These are phyloP conservation scores for Dromius quadrimaculatus DNA, from an alignment of 2,888 invertebrate genomes.

Conservation along the genomic window DNA sequence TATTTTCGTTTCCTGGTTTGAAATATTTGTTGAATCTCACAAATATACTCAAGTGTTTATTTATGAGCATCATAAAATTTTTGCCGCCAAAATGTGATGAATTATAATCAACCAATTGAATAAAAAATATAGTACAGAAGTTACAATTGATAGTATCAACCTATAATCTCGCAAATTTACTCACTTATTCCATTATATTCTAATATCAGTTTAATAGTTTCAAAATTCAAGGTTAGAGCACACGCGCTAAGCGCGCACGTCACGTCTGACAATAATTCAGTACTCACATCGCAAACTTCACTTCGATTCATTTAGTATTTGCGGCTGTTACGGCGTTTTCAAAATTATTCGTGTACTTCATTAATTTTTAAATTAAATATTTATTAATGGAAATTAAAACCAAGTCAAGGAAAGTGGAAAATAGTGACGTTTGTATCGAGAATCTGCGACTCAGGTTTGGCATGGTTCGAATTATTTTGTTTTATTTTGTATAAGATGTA, in stretches of 20 bases:
- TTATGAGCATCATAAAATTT: no score
- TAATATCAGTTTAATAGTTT: not conserved
- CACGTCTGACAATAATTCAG: slow-evolving; percentile 10
- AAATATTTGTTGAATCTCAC: no score
- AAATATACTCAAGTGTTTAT: no score
- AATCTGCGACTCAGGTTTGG: slow-evolving; percentile 44
- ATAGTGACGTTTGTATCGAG: not conserved
- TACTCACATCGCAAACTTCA: not conserved
- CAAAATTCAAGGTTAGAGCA: not conserved
- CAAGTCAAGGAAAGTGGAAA: not conserved
- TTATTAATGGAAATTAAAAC: not conserved
- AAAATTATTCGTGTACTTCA: not conserved
- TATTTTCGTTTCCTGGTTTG: not conserved
- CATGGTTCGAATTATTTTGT: slow-evolving; percentile 43
- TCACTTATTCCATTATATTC: not conserved
- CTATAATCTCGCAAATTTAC: not conserved
- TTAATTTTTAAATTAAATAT: not conserved
- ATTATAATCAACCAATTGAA: no score
- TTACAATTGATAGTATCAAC: not conserved
- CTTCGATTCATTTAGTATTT: not conserved
- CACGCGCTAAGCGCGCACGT: not conserved
- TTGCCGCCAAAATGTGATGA: no score
- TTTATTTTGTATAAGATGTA: not conserved
- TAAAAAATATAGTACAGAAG: no score
- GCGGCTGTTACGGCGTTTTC: not conserved